Evolutionary conservation across 2,113 vertebrate genomes (phyloP), one percentile per base, ranked within the genome.

Genomic region (Telmatochromis sp.): DNA sequence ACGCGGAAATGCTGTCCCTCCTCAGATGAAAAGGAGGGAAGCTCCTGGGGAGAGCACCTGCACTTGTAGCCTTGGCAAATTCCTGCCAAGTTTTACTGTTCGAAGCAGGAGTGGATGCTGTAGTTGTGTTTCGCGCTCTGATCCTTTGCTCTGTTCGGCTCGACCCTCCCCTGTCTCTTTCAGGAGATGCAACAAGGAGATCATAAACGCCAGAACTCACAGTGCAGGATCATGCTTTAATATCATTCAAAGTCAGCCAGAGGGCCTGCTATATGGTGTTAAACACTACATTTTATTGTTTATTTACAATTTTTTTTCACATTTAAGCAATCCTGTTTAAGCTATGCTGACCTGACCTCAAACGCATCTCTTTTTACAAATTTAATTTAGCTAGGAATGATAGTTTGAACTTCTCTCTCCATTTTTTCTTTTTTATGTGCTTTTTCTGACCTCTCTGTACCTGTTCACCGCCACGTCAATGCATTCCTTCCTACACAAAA

Each of bases 21-120:
- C 51, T 87, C 57, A 60, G 84, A 92, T 73, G 78, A 84, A 50
- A 83, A 87, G 75, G 83, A 85, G 89, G 92, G 87, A 94, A 91
- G 91, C 89, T 86, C 89, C 26, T 13, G 17, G 57, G 73, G 90
- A 83, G 89, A 87, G 84, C 90, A 94, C 91, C 93, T 94, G 93
- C 82, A 71, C 73, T 63, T 86, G 53, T 82, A 85, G 84, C 90
- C 85, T 93, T 86, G 86, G 85, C 82, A 81, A 85, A 91, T 92
- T 95, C 88, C 92, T 90, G 82, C 83, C 28, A 28, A 51, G 78
- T 53, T 92, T 89, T 71, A 68, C 14, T 57, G 73, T 21, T 86
- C 10, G 7, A 28, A 87, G 35, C 42, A 13, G 50, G 35, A 86
- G n/a, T 80, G 63, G 58, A 92, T 33, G 85, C 75, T 84, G 53